Conservation (phyloP, 2,888 invertebrate species). For the Drosophila setosimentum region DNA sequence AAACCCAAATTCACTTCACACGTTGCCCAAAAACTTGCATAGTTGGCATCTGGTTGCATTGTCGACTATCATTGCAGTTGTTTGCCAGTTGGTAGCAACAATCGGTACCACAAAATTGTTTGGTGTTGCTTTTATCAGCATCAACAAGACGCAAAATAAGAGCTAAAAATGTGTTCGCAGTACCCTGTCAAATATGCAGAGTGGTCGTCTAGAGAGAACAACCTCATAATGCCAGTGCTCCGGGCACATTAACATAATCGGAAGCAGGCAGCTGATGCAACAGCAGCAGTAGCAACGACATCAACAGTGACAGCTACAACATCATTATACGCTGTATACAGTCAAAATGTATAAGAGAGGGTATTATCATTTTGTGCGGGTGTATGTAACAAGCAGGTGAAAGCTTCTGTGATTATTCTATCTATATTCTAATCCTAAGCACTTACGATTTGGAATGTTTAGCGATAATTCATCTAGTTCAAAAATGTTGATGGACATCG, state of each 20-base stretch:
- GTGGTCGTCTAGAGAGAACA: slow-evolving; percentile 70
- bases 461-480: neutral
- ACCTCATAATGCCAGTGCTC: slow-evolving; percentile 73
- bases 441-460: neutral
- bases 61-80: neutral
- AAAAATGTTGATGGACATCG: neutral
- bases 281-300: slow-evolving; percentile 38
- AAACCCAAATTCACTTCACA: slow-evolving; percentile 26
- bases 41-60: slow-evolving; percentile 30
- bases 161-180: slow-evolving; percentile 37
- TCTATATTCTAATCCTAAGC: neutral
- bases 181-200: slow-evolving; percentile 70
- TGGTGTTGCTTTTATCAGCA: slow-evolving; percentile 39
- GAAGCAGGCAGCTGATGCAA: slow-evolving; percentile 53
- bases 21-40: slow-evolving; percentile 17
- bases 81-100: slow-evolving; percentile 47
- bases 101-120: slow-evolving; percentile 59
- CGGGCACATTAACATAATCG: slow-evolving; percentile 77
- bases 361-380: neutral
- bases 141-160: slow-evolving; percentile 28
- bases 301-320: slow-evolving; percentile 44
- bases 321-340: slow-evolving; percentile 43
- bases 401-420: neutral
- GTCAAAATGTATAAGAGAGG: neutral
- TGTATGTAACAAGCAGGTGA: too few species aligned